phyloP scores from a whole-genome alignment of 2,797 vertebrate genomes.

The Chelon auratus region DNA sequence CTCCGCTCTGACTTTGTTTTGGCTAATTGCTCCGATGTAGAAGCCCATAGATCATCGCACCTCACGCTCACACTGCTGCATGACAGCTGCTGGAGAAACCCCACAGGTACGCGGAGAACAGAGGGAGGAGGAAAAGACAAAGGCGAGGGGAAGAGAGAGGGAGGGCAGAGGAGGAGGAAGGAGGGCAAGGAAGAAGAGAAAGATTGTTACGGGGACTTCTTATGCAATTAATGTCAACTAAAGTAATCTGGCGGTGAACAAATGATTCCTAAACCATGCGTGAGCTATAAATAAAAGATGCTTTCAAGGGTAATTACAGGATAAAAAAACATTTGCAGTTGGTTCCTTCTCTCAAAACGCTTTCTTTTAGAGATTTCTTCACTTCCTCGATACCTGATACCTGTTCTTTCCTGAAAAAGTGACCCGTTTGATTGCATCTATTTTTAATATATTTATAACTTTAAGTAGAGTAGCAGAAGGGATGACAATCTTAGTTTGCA shows the following conservation, averaged over 20 bases:
- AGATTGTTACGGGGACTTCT: conserved; percentile 6
- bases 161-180: not conserved
- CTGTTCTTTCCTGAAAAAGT: too few relatives aligned
- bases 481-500: not conserved
- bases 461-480: not conserved
- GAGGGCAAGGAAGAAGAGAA: conserved; percentile 1
- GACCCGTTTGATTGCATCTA: too few relatives aligned
- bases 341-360: not conserved
- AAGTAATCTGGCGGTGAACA: conserved; percentile 9
- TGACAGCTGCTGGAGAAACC: conserved; percentile 77
- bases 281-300: conserved; percentile 11
- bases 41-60: conserved; percentile 74
- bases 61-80: conserved; percentile 63
- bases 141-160: conserved; percentile 35
- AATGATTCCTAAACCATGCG: conserved; percentile 19
- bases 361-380: not conserved
- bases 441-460: not conserved
- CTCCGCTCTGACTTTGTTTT: conserved; percentile 61
- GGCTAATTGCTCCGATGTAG: conserved; percentile 70
- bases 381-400: not conserved
- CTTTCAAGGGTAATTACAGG: conserved; percentile 24
- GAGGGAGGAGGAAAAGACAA: conserved; percentile 27
- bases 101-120: conserved; percentile 46
- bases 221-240: conserved; percentile 33
- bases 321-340: not conserved